Conservation (phyloP, 1,140 invertebrate species). For the Scylla paramamosain region DNA sequence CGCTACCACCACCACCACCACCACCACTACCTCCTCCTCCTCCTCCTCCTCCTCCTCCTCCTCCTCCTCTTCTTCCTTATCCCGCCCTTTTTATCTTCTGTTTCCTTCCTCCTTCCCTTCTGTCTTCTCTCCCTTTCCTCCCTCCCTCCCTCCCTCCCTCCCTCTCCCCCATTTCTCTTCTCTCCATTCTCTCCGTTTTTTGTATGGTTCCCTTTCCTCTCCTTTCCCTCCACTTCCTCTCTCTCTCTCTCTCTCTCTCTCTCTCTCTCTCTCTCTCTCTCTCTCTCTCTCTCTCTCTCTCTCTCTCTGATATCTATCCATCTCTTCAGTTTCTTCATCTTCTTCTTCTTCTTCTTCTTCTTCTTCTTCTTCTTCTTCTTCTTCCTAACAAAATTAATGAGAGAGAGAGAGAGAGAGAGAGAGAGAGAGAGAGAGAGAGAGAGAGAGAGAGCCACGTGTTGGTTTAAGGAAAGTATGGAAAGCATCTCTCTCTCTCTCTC, state of each 20-base stretch:
- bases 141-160: not conserved
- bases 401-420: not conserved
- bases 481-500: conserved; percentile 37
- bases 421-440: conserved; percentile 11
- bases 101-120: not conserved
- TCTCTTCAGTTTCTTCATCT: not conserved
- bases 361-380: not conserved
- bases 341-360: not conserved
- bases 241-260: conserved; percentile 16
- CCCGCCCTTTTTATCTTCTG: not conserved
- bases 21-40: not conserved
- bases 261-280: conserved; percentile 6
- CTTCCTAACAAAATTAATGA: not conserved
- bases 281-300: conserved; percentile 28
- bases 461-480: conserved; percentile 2
- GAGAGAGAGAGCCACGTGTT: not conserved
- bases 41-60: not conserved
- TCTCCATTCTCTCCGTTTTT: not conserved
- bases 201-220: not conserved
- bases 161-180: not conserved
- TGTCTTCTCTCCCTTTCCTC: not conserved
- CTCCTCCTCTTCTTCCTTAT: not conserved
- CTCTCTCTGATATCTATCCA: not conserved
- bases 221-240: not conserved
- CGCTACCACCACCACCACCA: not conserved